These are phyloP conservation scores for Lasius fuliginosus DNA, from an alignment of 2,888 invertebrate species.

Conservation along the genomic window DNA sequence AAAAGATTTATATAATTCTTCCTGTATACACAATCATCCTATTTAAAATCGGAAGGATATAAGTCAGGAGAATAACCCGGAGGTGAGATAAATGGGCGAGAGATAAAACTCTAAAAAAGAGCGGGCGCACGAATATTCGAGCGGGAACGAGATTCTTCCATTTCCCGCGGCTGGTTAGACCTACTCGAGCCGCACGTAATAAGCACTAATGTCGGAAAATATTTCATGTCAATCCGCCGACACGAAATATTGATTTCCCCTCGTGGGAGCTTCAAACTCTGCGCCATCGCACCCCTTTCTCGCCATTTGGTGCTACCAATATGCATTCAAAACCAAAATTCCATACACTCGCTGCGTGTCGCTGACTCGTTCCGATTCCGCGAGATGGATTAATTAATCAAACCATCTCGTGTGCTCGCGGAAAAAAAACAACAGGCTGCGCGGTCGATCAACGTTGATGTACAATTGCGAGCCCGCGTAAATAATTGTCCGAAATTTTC, in stretches of 20 bases:
- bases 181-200: conserved; percentile 74
- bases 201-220: conserved; percentile 81
- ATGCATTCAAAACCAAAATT: conserved; percentile 80
- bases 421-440: conserved; percentile 74
- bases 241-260: conserved; percentile 79
- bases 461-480: conserved; percentile 61
- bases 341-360: conserved; percentile 71
- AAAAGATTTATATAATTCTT: background rate
- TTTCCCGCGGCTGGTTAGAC: conserved; percentile 62
- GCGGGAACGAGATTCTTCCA: conserved; percentile 62
- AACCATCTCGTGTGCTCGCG: conserved; percentile 63
- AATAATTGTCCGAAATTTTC: conserved; percentile 55
- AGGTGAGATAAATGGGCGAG: conserved; percentile 58
- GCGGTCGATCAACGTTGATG: conserved; percentile 67
- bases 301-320: conserved; percentile 72
- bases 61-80: conserved; percentile 58
- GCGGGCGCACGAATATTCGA: conserved; percentile 23
- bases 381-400: conserved; percentile 82
- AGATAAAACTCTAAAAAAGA: conserved; percentile 59
- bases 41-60: conserved; percentile 30
- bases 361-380: conserved; percentile 75
- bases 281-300: conserved; percentile 47
- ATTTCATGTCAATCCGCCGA: conserved; percentile 81
- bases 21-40: conserved; percentile 4
- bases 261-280: conserved; percentile 68